Evolutionary conservation across 2,797 vertebrate genomes (phyloP).

Genomic region (Danio kyathit): DNA sequence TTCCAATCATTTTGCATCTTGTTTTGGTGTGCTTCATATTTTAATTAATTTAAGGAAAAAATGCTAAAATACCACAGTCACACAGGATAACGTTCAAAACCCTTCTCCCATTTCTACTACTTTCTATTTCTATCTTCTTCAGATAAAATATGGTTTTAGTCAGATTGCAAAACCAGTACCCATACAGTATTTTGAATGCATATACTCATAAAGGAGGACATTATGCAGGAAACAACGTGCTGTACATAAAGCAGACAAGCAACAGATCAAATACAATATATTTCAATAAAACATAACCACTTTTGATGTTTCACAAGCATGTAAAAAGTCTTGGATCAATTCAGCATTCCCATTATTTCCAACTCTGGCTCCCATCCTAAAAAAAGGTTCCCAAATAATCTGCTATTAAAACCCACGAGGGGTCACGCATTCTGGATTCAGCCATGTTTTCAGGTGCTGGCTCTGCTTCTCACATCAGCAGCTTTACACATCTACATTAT

Average conservation of each 20-base stretch:
- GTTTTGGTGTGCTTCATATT: too few species aligned
- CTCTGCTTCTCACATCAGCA: constrained; percentile 36
- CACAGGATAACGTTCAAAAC: too few species aligned
- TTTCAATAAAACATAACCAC: neutral
- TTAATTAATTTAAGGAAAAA: too few species aligned
- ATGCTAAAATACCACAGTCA: too few species aligned
- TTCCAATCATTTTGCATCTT: too few species aligned
- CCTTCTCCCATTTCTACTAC: too few species aligned
- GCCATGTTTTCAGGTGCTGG: constrained; percentile 28
- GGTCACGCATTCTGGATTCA: constrained; percentile 32
- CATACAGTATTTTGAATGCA: too few species aligned
- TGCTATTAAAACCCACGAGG: constrained; percentile 33
- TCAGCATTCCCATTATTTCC: constrained; percentile 33
- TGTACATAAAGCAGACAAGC: neutral
- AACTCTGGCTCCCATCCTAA: constrained; percentile 35
- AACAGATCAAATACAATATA: neutral
- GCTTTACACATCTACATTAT: constrained; percentile 43
- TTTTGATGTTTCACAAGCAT: constrained; percentile 29
- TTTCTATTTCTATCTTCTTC: too few species aligned
- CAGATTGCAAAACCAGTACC: too few species aligned
- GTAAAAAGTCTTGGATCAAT: constrained; percentile 27
- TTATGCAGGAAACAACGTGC: neutral
- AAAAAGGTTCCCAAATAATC: constrained; percentile 2
- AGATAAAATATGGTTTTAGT: too few species aligned
- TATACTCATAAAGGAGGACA: neutral